Evolutionary conservation across 2,888 invertebrate species (phyloP), one percentile per base, ranked within the genome.

Genomic region (Xestia ashworthii): DNA sequence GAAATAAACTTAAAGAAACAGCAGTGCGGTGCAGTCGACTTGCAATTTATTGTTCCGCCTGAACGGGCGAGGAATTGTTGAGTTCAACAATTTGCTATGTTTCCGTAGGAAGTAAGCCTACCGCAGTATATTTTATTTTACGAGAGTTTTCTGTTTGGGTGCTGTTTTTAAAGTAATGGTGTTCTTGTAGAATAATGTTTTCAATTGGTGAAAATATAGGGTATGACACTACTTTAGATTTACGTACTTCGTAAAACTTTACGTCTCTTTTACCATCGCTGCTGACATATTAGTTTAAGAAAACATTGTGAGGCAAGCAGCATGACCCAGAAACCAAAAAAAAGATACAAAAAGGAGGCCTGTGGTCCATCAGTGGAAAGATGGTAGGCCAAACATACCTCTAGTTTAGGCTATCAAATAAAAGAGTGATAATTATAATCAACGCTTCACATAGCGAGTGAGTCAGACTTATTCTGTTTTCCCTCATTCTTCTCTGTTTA

Each of bases 11-110:
- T 80, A 82, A 87, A 88, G 86, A 86, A 89, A 87, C 86, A 88
- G 86, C 84, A 82, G 79, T 80, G 79, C 71, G 74, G 83, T 87
- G 89, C 88, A 90, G 87, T 80, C 84, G 87, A 81, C 76, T 86
- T 74, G 78, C 84, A 89, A 91, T 91, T 90, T 91, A 91, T 92
- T 85, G 90, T 88, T 84, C 84, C 80, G 80, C 60, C 85, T 62
- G 80, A 79, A 83, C 83, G 70, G 71, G 74, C 73, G 78, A 88
- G 82, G 88, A 87, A 89, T 89, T 87, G 88, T 87, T 84, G 81
- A 83, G 81, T 85, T 78, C 71, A 75, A 82, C 85, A 77, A 85
- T 87, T 80, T 87, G 74, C 77, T 83, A 60, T 64, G 46, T 85
- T 82, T 83, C 80, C 86, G 76, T 53, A 68, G 67, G 64, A 78